Base-by-base conservation (phyloP, 2,888 invertebrate species). In the Agrotis exclamationis region DNA sequence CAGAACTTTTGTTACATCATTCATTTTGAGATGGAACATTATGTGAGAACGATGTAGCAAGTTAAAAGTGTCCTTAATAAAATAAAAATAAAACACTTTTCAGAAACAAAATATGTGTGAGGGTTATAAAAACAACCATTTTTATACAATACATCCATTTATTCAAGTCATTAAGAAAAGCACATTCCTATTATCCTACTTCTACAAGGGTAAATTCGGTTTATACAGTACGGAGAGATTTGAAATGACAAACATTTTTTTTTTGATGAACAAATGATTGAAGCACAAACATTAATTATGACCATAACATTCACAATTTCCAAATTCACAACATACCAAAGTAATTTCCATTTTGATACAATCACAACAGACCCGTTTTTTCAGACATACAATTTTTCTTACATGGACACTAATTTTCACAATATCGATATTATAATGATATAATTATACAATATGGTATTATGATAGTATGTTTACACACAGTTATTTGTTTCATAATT, bases 121-220 rank as follows among this genome's bases (percentile, higher is more conserved):
- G 14, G 47, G 18, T 53, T 54, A 66, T 54, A 44, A 0, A 74
- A 70, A 66, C 20, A 56, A 22, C 2, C 3, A 24, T 24, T 24
- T 0, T 39, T 53, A n/a, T 1, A 48, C 11, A 76, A n/a, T 1
- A 48, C 11, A 76, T 24, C 5, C n/a, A 50, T 76, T 69, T 72
- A 72, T 69, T 72, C 3, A 18, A 72, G 44, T 28, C 4, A 76
- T 4, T 28, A 28, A 44, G 1, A 14, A 44, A 67, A 68, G 22
- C 56, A 24, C 18, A n/a, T 22, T 18, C 47, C 16, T 16, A 45
- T 6, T n/a, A 33, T 24, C 11, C 33, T 70, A 24, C 11, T n/a
- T 24, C 45, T 53, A 58, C 16, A 70, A 53, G 77, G 58, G 39
- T 73, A 73, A 73, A 77, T 73, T 73, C 77, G 77, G 73, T 58